A percentile compares a stretch with the other conserved stretches of the same genome.
phyloP scores from a whole-genome alignment of 2,797 vertebrate species.

The Erpetoichthys calabaricus region DNA sequence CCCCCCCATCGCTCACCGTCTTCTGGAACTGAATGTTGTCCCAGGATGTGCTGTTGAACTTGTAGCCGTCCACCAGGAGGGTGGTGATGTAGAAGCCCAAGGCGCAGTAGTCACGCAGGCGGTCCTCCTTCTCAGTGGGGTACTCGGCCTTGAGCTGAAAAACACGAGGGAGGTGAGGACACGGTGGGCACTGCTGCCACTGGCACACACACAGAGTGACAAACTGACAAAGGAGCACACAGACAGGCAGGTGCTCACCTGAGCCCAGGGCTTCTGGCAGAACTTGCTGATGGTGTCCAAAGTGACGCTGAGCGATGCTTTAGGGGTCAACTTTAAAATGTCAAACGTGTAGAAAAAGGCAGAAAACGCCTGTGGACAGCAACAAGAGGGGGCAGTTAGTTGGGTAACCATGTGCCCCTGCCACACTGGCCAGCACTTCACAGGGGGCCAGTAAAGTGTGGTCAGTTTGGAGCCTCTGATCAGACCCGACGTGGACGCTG shows the following conservation, averaged over 20 bases:
- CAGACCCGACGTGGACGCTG: too few relatives aligned
- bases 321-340: slow-evolving; percentile 44
- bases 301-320: slow-evolving; percentile 18
- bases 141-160: slow-evolving; percentile 34
- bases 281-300: slow-evolving; percentile 28
- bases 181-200: too few relatives aligned
- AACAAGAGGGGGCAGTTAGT: slow-evolving; percentile 3
- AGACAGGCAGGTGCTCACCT: slow-evolving; percentile 10
- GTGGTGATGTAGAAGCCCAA: slow-evolving; percentile 45
- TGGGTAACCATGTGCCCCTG: neutral
- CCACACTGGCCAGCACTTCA: neutral
- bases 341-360: slow-evolving; percentile 45
- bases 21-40: slow-evolving; percentile 44
- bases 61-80: slow-evolving; percentile 45
- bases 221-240: too few relatives aligned
- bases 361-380: slow-evolving; percentile 36
- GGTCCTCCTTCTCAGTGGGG: slow-evolving; percentile 19
- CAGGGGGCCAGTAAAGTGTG: too few relatives aligned
- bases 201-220: too few relatives aligned
- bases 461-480: too few relatives aligned
- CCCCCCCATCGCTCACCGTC: slow-evolving; percentile 39
- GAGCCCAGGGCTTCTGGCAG: slow-evolving; percentile 35
- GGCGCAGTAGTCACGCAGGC: slow-evolving; percentile 45
- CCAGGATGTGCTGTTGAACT: slow-evolving; percentile 45
- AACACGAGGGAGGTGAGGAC: too few relatives aligned